Conservation (phyloP, 1,140 invertebrate genomes). For the Carcinoscorpius rotundicauda region DNA sequence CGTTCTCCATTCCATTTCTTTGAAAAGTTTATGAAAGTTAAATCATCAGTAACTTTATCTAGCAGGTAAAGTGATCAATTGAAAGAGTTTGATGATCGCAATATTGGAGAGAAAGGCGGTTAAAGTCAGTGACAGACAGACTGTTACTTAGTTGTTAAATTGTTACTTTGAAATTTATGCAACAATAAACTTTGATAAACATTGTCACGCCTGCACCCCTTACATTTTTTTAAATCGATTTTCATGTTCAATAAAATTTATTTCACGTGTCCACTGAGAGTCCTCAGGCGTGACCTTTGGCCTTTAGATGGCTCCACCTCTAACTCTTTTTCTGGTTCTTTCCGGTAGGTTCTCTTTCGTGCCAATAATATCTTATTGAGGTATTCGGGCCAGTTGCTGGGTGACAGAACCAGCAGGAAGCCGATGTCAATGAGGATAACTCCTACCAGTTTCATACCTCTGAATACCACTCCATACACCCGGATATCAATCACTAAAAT, state of each 20-base stretch:
- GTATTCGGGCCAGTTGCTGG: slow-evolving; percentile 90
- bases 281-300: neutral
- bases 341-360: slow-evolving; percentile 32
- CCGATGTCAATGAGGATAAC: slow-evolving; percentile 59
- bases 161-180: too few relatives aligned
- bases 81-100: too few relatives aligned
- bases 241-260: neutral
- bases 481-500: slow-evolving; percentile 66
- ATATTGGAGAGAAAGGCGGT: too few relatives aligned
- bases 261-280: neutral
- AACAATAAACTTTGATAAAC: too few relatives aligned
- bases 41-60: too few relatives aligned
- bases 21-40: too few relatives aligned
- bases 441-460: slow-evolving; percentile 86
- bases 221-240: too few relatives aligned
- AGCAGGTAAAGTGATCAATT: too few relatives aligned
- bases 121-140: too few relatives aligned
- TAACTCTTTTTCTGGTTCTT: neutral
- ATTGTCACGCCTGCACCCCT: too few relatives aligned
- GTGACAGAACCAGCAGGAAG: slow-evolving; percentile 65
- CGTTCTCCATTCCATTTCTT: too few relatives aligned
- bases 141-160: too few relatives aligned
- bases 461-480: slow-evolving; percentile 68
- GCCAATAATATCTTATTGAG: slow-evolving; percentile 58
- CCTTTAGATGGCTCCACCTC: neutral